Evolutionary conservation across 2,113 vertebrate genomes (phyloP).

Genomic region (Ctenomys sociabilis): DNA sequence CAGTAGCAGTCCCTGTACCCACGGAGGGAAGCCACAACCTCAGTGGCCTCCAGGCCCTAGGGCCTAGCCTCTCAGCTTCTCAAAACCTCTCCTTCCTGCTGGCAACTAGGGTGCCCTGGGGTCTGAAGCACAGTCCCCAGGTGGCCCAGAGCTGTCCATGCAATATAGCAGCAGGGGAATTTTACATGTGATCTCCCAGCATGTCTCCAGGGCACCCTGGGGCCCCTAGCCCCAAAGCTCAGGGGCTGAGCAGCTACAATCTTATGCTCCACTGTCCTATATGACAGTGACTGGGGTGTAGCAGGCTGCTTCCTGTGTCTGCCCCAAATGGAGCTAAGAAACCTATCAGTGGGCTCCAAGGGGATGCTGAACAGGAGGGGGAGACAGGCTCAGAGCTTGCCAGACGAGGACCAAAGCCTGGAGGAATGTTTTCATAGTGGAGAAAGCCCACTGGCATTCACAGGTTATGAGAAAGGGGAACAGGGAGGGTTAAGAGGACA

Average conservation of each 20-base stretch:
- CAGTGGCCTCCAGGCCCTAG: neutral
- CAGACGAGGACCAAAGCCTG: rapidly evolving
- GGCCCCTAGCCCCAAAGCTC: rapidly evolving
- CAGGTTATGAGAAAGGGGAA: neutral
- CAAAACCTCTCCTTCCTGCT: neutral
- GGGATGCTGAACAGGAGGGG: rapidly evolving
- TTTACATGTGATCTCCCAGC: neutral
- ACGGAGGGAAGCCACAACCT: rapidly evolving
- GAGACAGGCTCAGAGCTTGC: rapidly evolving
- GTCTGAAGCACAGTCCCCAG: neutral
- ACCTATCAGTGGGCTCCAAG: rapidly evolving
- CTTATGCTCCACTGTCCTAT: rapidly evolving
- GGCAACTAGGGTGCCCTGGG: neutral
- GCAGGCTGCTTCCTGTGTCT: neutral
- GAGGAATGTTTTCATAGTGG: too few relatives aligned
- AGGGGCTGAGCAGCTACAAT: neutral
- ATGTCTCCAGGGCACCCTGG: rapidly evolving
- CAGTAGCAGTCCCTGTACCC: neutral
- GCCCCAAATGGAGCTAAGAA: neutral
- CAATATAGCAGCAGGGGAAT: neutral
- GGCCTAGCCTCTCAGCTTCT: too few relatives aligned
- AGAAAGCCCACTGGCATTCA: neutral
- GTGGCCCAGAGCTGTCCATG: neutral
- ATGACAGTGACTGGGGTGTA: neutral
- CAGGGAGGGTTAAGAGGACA: too few relatives aligned